phyloP scores from a whole-genome alignment of 2,797 vertebrate genomes.

The Aphelocoma californica region DNA sequence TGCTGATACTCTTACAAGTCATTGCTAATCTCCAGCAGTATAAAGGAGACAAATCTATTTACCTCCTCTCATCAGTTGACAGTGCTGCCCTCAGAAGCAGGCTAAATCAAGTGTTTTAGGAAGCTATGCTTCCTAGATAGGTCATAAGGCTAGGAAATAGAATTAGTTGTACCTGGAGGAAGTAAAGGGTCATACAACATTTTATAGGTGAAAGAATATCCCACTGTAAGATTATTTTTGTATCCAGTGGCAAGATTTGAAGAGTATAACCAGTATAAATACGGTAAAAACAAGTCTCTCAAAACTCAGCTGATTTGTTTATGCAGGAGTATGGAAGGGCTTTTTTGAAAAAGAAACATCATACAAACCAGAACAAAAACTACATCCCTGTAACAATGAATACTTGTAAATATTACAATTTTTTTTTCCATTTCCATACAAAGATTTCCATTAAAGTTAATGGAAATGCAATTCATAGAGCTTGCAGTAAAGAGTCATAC shows the following conservation, averaged over 20 bases:
- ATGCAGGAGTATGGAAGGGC: neutral
- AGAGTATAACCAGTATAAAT: neutral
- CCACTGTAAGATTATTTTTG: neutral
- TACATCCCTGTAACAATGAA: neutral
- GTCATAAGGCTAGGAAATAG: neutral
- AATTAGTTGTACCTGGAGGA: neutral
- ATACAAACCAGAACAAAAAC: neutral
- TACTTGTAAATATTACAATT: neutral
- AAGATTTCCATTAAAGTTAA: neutral
- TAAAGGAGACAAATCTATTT: neutral
- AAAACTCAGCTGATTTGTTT: neutral
- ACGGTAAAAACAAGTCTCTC: neutral
- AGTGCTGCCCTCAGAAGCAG: neutral
- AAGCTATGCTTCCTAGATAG: neutral
- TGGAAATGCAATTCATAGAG: neutral
- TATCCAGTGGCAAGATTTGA: neutral
- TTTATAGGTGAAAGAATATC: fast-evolving
- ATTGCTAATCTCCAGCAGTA: neutral
- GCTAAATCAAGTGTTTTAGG: neutral
- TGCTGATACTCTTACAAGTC: neutral
- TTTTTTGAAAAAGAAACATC: neutral
- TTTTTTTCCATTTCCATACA: neutral
- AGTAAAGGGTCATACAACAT: neutral
- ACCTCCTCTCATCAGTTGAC: fast-evolving
- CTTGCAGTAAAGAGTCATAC: neutral